Evolutionary conservation across 1,140 invertebrate genomes (phyloP), one percentile per base, ranked within the genome.

Genomic region (Brachionus koreanus): DNA sequence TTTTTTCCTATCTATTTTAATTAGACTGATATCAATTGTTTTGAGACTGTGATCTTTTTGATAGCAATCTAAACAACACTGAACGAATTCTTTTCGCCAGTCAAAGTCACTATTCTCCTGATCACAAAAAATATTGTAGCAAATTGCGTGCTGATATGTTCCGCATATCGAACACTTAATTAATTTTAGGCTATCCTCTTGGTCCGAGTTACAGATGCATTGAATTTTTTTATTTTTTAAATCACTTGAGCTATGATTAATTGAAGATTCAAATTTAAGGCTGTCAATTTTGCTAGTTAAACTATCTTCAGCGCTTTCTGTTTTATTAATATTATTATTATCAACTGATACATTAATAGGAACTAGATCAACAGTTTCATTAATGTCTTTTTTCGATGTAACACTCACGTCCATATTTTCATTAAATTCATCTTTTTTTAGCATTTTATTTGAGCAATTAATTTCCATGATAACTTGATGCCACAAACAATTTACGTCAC

Each of bases 371-470:
- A 46, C 42, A 43, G 69, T 74, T 46, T 74, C 39, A 46, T 23
- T 74, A 1, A 74, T 12, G 5, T 19, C 33, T 74, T 43, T 46
- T 74, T 74, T 43, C 4, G 33, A 19, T 25, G 13, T 39, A 9
- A 29, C 9, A 29, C 42, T 74, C 6, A 16, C 3, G 12, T 74
- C 69, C 35, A 69, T 37, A 46, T 74, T 74, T 46, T 46, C 69
- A 29, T 25, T 43, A 74, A 74, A 74, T 25, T 74, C 69, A 25
- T 74, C 69, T 46, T 29, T 43, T 74, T 49, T 74, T 13, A 74
- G 7, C 39, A 74, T 74, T 74, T 29, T 35, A 12, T 29, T 43
- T 5, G 69, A 74, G 1, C 37, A 74, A 46, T 74, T 74, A 23
- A 74, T 74, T 9, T 74, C 69, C 0, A 74, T 25, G 10, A 29